Evolutionary conservation across 2,113 vertebrate species (phyloP).

Genomic region (Ciconia maguari): DNA sequence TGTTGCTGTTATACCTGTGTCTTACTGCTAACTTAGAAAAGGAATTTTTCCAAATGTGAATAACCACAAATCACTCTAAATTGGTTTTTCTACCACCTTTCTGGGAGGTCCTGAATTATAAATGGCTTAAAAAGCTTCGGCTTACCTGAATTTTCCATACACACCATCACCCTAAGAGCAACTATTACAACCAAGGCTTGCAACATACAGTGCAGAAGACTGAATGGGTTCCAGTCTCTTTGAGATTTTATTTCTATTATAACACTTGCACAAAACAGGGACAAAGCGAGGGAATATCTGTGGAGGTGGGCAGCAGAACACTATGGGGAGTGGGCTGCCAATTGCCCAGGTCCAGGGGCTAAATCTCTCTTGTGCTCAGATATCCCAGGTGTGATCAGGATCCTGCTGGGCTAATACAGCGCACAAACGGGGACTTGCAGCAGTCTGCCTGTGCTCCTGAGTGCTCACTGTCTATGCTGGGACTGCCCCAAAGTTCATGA

Average conservation of each 20-base stretch:
- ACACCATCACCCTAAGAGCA: neutral
- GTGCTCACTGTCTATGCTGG: too few relatives aligned
- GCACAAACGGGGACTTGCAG: neutral
- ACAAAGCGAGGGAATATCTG: neutral
- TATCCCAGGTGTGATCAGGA: neutral
- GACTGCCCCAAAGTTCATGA: neutral
- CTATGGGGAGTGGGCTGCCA: neutral
- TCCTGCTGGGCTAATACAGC: neutral
- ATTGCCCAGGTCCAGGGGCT: neutral
- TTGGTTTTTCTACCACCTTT: neutral
- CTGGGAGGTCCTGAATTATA: neutral
- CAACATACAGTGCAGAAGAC: neutral
- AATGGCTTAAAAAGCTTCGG: neutral
- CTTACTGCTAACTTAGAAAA: neutral
- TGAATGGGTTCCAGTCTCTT: neutral
- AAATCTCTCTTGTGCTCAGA: neutral
- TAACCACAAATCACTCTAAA: neutral
- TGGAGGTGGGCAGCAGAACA: neutral
- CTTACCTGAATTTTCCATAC: neutral
- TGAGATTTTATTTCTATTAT: neutral
- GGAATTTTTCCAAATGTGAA: neutral
- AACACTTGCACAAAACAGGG: neutral
- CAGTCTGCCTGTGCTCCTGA: neutral
- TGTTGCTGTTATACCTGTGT: neutral
- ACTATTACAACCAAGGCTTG: neutral